These are phyloP conservation scores for Ectemnius continuus DNA, from an alignment of 2,888 invertebrate genomes.

Conservation along the genomic window DNA sequence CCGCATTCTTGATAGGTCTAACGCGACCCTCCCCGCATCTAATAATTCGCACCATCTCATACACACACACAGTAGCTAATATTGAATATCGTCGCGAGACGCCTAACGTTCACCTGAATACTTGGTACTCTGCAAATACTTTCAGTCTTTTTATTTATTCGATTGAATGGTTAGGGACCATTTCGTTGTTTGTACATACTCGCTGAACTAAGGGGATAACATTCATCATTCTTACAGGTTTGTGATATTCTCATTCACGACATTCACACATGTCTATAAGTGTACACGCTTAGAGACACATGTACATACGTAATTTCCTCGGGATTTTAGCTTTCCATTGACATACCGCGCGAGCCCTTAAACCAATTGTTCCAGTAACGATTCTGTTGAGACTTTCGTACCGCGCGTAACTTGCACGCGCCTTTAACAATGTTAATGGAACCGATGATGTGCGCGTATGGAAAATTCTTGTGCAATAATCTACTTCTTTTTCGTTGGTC, in stretches of 20 bases:
- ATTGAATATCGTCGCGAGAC: neutral
- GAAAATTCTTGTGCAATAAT: neutral
- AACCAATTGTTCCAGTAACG: no score
- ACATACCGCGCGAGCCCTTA: no score
- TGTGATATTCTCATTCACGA: slow-evolving; percentile 26
- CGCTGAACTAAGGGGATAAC: slow-evolving; percentile 33
- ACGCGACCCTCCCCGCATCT: slow-evolving; percentile 3
- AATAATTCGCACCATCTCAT: neutral
- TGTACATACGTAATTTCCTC: no score
- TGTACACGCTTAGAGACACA: no score
- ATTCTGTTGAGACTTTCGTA: no score
- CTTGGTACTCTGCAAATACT: slow-evolving; percentile 41
- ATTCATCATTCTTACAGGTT: slow-evolving; percentile 8
- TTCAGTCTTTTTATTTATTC: slow-evolving; percentile 19
- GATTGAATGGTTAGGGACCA: slow-evolving; percentile 56
- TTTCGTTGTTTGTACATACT: slow-evolving; percentile 60
- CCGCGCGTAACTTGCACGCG: no score
- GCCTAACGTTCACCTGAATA: neutral
- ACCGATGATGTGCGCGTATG: neutral
- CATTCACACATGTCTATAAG: slow-evolving; percentile 2
- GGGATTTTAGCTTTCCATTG: no score
- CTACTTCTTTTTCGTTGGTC: slow-evolving; percentile 3
- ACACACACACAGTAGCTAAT: neutral
- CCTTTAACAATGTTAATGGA: no score
- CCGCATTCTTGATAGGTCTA: slow-evolving; percentile 5